A percentile compares a stretch with the other conserved stretches of the same genome.
Conservation (phyloP, 35 echinoderm and acorn worm genomes). For the Antedon bifida region DNA sequence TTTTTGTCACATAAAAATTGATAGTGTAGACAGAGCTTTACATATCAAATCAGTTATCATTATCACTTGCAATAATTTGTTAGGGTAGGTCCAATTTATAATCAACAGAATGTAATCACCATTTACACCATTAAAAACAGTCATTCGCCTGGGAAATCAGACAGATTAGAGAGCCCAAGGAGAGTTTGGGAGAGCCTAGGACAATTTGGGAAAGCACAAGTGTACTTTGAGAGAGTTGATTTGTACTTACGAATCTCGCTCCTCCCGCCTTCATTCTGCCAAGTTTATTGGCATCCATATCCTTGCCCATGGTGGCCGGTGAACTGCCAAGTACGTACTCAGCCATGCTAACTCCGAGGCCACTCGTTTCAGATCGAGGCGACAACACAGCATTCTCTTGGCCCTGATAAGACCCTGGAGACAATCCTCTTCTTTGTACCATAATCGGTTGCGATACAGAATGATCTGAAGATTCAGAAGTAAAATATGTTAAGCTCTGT, state of each 20-base stretch:
- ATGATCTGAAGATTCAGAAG: slow-evolving; percentile 40
- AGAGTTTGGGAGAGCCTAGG: too few relatives aligned
- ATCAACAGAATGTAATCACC: too few relatives aligned
- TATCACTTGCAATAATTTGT: too few relatives aligned
- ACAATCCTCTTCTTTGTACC: slow-evolving; percentile 66
- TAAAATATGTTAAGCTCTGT: not conserved
- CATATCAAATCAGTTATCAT: too few relatives aligned
- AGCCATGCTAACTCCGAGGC: slow-evolving; percentile 82
- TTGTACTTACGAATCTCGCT: slow-evolving; percentile 32
- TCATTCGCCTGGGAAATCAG: too few relatives aligned
- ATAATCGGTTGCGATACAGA: slow-evolving; percentile 97
- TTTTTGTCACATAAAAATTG: too few relatives aligned
- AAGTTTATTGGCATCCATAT: slow-evolving; percentile 37
- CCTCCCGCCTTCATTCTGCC: slow-evolving; percentile 54
- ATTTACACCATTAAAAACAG: too few relatives aligned
- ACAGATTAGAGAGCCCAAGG: too few relatives aligned
- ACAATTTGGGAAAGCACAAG: too few relatives aligned
- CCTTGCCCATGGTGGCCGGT: slow-evolving; percentile 12
- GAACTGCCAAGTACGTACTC: slow-evolving; percentile 83
- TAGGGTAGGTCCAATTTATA: too few relatives aligned
- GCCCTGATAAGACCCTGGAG: slow-evolving; percentile 68
- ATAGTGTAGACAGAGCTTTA: too few relatives aligned
- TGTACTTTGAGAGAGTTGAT: too few relatives aligned
- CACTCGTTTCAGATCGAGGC: slow-evolving; percentile 81
- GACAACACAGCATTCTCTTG: slow-evolving; percentile 83